Percentiles rank a stretch among this genome's conserved stretches.
Evolutionary conservation across 35 echinoderm and acorn worm genomes (phyloP).

Genomic region (Heliocidaris erythrogramma): DNA sequence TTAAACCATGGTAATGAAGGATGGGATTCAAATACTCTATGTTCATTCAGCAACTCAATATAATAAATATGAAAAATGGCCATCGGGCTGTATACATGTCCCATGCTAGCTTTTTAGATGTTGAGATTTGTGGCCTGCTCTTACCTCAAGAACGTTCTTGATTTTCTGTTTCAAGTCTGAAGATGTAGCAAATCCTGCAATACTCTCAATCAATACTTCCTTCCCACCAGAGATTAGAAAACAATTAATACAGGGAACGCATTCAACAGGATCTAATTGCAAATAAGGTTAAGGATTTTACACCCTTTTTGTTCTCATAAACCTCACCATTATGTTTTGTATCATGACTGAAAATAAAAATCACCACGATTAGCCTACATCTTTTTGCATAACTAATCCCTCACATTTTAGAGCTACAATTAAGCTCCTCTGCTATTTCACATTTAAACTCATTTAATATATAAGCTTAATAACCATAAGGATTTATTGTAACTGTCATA

Average conservation of each 20-base stretch:
- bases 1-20: too few species aligned
- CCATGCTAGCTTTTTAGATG: not conserved
- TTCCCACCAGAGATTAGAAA: slow-evolving; percentile 72
- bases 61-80: too few species aligned
- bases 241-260: slow-evolving; percentile 86
- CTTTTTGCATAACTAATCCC: not conserved
- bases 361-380: not conserved
- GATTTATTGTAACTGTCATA: not conserved
- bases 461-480: not conserved
- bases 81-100: too few species aligned
- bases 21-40: too few species aligned
- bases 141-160: slow-evolving; percentile 65
- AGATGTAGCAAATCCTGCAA: slow-evolving; percentile 58
- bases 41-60: too few species aligned
- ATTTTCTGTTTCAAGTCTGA: slow-evolving; percentile 68
- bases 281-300: slow-evolving; percentile 21
- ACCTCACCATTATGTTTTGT: too few species aligned
- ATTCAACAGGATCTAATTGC: slow-evolving; percentile 77
- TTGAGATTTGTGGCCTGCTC: not conserved
- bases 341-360: too few species aligned
- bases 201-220: slow-evolving; percentile 72
- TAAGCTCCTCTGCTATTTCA: too few species aligned
- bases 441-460: too few species aligned
- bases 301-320: too few species aligned
- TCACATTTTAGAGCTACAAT: too few species aligned